These are phyloP conservation scores for Ernsta delagoae DNA, from an alignment of 2,888 invertebrate genomes.

Conservation along the genomic window DNA sequence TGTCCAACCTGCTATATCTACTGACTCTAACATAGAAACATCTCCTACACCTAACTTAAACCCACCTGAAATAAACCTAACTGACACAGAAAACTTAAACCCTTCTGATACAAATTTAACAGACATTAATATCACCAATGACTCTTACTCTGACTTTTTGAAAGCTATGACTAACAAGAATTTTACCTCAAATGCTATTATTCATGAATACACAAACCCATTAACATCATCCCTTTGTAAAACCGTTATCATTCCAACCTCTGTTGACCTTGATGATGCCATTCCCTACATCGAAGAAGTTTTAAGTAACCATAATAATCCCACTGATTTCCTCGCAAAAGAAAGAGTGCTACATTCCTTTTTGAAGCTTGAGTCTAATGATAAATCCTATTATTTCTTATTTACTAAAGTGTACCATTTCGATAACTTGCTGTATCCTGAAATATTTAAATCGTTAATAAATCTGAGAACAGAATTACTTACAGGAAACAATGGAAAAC, in stretches of 20 bases:
- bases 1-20: not conserved
- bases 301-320: not conserved
- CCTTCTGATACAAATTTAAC: not conserved
- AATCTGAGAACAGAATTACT: slow-evolving; percentile 11
- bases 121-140: slow-evolving; percentile 1
- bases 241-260: slow-evolving; percentile 17
- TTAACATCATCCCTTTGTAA: slow-evolving; percentile 15
- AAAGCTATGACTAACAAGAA: slow-evolving; percentile 16
- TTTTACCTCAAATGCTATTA: slow-evolving; percentile 2
- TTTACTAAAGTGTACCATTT: slow-evolving; percentile 38
- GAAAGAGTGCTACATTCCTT: slow-evolving; percentile 28
- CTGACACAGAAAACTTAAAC: too few species aligned
- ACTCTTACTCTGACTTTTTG: slow-evolving; percentile 23
- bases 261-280: slow-evolving; percentile 24
- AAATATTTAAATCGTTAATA: not conserved
- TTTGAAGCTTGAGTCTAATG: slow-evolving; percentile 12
- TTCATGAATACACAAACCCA: slow-evolving; percentile 20
- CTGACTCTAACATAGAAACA: slow-evolving; percentile 3
- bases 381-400: slow-evolving; percentile 27
- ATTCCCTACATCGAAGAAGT: slow-evolving; percentile 18
- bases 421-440: not conserved
- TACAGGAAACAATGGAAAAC: slow-evolving; percentile 14
- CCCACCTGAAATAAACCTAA: too few species aligned
- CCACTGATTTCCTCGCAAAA: slow-evolving; percentile 23
- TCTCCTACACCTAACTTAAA: not conserved